phyloP scores from a whole-genome alignment of 1,140 invertebrate genomes.

The Philotrypesis tridentata region DNA sequence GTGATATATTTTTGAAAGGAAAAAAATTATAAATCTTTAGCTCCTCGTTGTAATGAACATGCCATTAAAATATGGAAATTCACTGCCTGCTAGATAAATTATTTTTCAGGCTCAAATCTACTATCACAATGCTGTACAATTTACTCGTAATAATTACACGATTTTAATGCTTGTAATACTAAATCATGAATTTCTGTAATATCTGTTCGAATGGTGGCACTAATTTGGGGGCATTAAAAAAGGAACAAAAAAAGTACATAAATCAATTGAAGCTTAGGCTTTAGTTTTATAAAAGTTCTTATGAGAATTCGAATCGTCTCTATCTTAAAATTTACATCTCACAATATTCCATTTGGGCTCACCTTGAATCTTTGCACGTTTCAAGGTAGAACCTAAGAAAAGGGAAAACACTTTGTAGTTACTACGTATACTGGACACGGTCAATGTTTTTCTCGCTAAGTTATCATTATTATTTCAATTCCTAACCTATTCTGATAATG shows the following conservation, averaged over 20 bases:
- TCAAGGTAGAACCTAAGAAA: not conserved
- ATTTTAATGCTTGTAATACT: not conserved
- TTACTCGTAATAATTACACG: not conserved
- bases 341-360: not conserved
- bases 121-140: conserved; percentile 4
- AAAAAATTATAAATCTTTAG: conserved; percentile 20
- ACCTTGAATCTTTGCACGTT: not conserved
- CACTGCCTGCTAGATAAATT: conserved; percentile 27
- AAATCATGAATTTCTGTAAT: not conserved
- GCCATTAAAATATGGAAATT: conserved; percentile 42
- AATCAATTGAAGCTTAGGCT: not conserved
- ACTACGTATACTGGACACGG: conserved; percentile 22
- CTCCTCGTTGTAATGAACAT: conserved; percentile 43
- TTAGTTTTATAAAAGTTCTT: not conserved
- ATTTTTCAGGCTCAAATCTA: conserved; percentile 16
- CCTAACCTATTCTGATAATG: conserved; percentile 30
- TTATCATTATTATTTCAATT: conserved; percentile 36
- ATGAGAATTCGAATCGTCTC: conserved; percentile 6
- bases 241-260: too few species aligned
- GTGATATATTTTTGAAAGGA: conserved; percentile 46
- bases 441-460: conserved; percentile 38
- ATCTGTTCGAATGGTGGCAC: not conserved
- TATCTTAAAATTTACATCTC: conserved; percentile 12
- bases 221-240: conserved; percentile 2
- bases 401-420: not conserved